phyloP scores from a whole-genome alignment of 2,888 invertebrate species.

The Nezara viridula region DNA sequence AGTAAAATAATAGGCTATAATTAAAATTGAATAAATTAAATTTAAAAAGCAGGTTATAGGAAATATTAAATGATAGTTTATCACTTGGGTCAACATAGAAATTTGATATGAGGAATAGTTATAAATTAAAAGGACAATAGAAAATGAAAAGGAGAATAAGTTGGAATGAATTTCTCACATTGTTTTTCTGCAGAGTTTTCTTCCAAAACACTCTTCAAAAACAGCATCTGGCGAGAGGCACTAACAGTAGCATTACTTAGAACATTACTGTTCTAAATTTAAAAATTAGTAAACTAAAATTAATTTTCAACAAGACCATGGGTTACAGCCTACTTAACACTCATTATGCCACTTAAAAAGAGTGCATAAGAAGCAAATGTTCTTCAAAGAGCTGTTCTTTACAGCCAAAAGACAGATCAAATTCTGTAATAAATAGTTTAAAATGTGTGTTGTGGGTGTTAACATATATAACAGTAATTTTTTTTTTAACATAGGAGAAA shows the following conservation, averaged over 20 bases:
- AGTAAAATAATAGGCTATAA: conserved; percentile 19
- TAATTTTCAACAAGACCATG: conserved; percentile 52
- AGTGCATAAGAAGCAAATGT: conserved; percentile 57
- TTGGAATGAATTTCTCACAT: conserved; percentile 50
- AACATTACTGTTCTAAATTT: conserved; percentile 6
- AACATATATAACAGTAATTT: conserved; percentile 5
- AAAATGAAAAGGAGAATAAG: conserved; percentile 46
- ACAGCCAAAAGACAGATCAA: conserved; percentile 44
- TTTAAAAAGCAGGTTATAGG: conserved; percentile 42
- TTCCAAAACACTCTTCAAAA: conserved; percentile 57
- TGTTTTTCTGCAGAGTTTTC: conserved; percentile 51
- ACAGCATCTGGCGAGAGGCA: conserved; percentile 56
- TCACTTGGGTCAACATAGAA: conserved; percentile 12
- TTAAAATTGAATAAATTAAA: conserved; percentile 29
- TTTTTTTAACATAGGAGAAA: background rate
- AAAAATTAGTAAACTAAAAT: conserved; percentile 49
- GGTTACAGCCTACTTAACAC: conserved; percentile 56
- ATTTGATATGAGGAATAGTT: conserved; percentile 15
- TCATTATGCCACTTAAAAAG: conserved; percentile 56
- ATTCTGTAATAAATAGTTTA: conserved; percentile 10
- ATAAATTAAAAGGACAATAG: conserved; percentile 50
- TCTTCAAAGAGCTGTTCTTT: conserved; percentile 45
- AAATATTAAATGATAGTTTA: conserved; percentile 32
- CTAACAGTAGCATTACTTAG: conserved; percentile 53
- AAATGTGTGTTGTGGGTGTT: conserved; percentile 37